Evolutionary conservation across 1,140 invertebrate genomes (phyloP), one percentile per base, ranked within the genome.

Genomic region (Zeugodacus cucurbitae): DNA sequence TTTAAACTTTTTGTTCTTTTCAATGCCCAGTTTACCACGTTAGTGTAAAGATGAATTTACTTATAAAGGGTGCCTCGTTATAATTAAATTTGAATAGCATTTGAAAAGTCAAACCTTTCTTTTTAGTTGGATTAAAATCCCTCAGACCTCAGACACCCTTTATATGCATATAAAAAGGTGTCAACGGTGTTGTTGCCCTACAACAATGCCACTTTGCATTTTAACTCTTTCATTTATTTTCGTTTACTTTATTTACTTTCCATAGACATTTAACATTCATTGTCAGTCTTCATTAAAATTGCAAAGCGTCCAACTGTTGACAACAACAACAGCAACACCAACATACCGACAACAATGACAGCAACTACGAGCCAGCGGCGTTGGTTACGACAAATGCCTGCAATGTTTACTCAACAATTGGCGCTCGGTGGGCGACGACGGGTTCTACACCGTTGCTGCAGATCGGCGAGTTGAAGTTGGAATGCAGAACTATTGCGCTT

Each of bases 231-330:
- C 48, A 74, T 74, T 37, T 74, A 74, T 11, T 74, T n/a, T 74
- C n/a, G 41, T 74, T 74, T 32, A 74, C 7, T 74, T 41, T n/a
- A 74, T 74, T 74, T 74, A 74, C 17, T 74, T 37, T 22, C 37
- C 32, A 74, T 34, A 41, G 67, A 74, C 67, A 74, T 74, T 74
- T 74, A 74, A 74, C 67, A 74, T 74, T 74, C 67, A 74, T 74
- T 74, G 67, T 41, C 67, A 74, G 67, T 74, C 67, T 74, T 74
- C 67, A 74, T 74, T 74, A 74, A 74, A 74, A 74, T 74, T 74
- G 67, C 67, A 74, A 74, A 74, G 34, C 34, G 67, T 74, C 20
- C 67, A 74, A 74, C 67, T 74, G 67, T 22, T 41, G 20, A 74
- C 67, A 34, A 74, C 37, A 74, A 37, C 67, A 20, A 17, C 64